A percentile compares a stretch with the other conserved stretches of the same genome.
These are phyloP conservation scores for Parauchenoglanis ngamensis DNA, from an alignment of 2,797 vertebrate genomes.

Conservation along the genomic window DNA sequence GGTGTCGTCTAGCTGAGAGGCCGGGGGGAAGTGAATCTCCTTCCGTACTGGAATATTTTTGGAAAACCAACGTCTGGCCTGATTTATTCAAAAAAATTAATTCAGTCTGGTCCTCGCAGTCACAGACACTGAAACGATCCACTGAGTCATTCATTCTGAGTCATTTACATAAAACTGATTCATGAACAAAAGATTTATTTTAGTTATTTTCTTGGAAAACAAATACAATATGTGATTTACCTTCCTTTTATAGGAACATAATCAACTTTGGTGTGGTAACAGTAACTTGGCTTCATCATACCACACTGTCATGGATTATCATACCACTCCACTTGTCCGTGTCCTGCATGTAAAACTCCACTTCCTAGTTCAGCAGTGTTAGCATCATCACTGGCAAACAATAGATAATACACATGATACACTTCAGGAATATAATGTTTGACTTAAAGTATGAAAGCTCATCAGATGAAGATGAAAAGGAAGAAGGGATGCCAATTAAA, in stretches of 20 bases:
- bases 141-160: background rate
- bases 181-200: background rate
- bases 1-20: background rate
- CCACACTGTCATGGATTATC: background rate
- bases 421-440: too few species aligned
- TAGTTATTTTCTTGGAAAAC: background rate
- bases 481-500: too few species aligned
- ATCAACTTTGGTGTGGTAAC: background rate
- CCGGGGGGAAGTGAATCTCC: background rate
- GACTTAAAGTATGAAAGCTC: too few species aligned
- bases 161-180: background rate
- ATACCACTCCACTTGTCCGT: background rate
- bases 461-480: too few species aligned
- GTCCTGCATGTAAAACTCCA: too few species aligned
- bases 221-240: background rate
- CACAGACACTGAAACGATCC: background rate
- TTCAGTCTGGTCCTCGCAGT: background rate
- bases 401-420: too few species aligned
- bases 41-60: conserved; percentile 11
- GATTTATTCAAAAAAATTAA: conserved; percentile 11
- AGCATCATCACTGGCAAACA: too few species aligned
- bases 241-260: background rate
- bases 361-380: too few species aligned
- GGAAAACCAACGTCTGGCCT: background rate
- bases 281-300: background rate